Base-by-base conservation (phyloP, 30 jellyfish, hydroid and myxozoan species). In the Clytia hemisphaerica region DNA sequence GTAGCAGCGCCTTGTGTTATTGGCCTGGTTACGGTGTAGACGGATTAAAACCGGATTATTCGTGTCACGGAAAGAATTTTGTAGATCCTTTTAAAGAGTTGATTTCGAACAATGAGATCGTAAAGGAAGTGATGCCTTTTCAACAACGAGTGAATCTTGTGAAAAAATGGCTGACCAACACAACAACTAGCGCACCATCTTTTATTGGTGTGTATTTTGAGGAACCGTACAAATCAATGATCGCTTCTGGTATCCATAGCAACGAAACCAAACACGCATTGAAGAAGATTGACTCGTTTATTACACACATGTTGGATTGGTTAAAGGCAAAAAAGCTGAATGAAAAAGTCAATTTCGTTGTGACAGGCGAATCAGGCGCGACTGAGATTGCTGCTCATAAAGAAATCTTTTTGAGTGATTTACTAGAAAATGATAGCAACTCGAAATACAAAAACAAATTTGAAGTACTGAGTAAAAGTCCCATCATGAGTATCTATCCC, bases 21-120 rank as follows among this genome's bases (percentile, higher is more conserved):
- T 91, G 99, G 99, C 99, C 99, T 10, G 95, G 95, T 4, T 77
- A 82, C 50, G 77, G 78, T 35, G 94, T 81, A 1, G 64, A 42
- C 15, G 75, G 44, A 49, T 29, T 34, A 12, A 74, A 70, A 4
- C 4, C 53, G 1, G 10, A 10, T 0, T 55, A 48, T 55, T 22
- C 74, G 30, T 82, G 94, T 75, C 55, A 70, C 30, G 88, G 88
- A 21, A 75, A 80, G 29, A 66, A 44, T 19, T 61, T 51, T 16
- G 33, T 36, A 28, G 94, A 91, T 28, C 99, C 99, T 3, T 91
- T 91, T 67, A 62, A 77, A 45, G 95, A 82, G 54, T 38, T 91
- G 25, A 55, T 82, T 16, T 32, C 49, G 50, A 71, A 67, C 29
- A 72, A 74, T n/a, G 76, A 69, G 4, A 46, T 76, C 22, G 46